Percentiles rank a stretch among this genome's conserved stretches.
Conservation (phyloP, 2,797 vertebrate genomes). For the Pipistrellus pipistrellus region DNA sequence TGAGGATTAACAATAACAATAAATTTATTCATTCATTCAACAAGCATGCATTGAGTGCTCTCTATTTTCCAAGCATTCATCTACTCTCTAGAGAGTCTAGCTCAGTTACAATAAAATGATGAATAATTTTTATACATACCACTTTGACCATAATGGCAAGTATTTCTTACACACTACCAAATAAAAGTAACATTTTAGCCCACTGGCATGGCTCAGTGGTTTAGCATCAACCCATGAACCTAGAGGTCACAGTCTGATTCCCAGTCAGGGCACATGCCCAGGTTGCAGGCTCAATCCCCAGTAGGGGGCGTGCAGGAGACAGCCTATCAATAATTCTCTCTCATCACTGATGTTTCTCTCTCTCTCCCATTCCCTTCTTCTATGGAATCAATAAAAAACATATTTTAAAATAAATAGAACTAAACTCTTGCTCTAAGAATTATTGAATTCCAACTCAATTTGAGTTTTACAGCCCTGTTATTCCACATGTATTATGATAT, state of each 20-base stretch:
- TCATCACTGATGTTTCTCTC: too few relatives aligned
- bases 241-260: too few relatives aligned
- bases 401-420: too few relatives aligned
- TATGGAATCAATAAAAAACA: too few relatives aligned
- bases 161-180: background rate
- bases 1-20: too few relatives aligned
- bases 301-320: too few relatives aligned
- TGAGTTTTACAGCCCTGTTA: background rate
- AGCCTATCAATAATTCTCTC: too few relatives aligned
- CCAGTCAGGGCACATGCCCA: too few relatives aligned
- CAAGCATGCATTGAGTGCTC: background rate
- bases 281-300: too few relatives aligned
- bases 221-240: too few relatives aligned
- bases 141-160: background rate
- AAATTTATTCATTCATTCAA: constrained; percentile 7
- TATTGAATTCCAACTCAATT: constrained; percentile 51
- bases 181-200: background rate
- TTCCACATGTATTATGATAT: background rate
- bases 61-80: background rate
- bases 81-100: background rate
- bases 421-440: background rate
- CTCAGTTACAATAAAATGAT: background rate
- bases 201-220: too few relatives aligned
- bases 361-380: too few relatives aligned
- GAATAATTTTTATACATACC: background rate